phyloP scores from a whole-genome alignment of 1,140 invertebrate genomes.

The Drosophila suzukii region DNA sequence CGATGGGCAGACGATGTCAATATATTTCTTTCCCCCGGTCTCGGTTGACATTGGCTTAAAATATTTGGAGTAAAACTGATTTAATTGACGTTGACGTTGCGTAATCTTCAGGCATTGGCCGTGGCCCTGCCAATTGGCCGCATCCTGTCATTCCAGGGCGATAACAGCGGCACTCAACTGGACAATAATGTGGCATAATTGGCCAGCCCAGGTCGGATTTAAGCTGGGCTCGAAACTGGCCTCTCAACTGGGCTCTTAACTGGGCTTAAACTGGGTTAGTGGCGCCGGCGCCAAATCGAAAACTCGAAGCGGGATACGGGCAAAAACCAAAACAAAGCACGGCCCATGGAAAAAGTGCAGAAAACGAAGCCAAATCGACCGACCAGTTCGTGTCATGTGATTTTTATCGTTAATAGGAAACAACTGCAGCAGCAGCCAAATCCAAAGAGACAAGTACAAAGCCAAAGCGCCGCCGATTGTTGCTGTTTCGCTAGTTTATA shows the following conservation, averaged over 20 bases:
- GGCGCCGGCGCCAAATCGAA: slow-evolving; percentile 70
- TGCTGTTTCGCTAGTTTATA: slow-evolving; percentile 38
- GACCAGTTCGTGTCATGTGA: slow-evolving; percentile 82
- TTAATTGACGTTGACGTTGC: slow-evolving; percentile 81
- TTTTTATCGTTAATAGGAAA: slow-evolving; percentile 83
- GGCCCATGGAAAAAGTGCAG: slow-evolving; percentile 44
- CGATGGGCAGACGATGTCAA: slow-evolving; percentile 60
- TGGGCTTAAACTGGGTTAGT: slow-evolving; percentile 74
- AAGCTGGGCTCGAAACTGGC: slow-evolving; percentile 12
- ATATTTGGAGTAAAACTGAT: slow-evolving; percentile 82
- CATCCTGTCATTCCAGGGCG: slow-evolving; percentile 53
- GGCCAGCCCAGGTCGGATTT: slow-evolving; percentile 56
- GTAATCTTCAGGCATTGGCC: slow-evolving; percentile 54
- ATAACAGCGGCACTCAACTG: slow-evolving; percentile 65
- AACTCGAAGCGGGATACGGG: slow-evolving; percentile 6
- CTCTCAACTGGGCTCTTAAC: slow-evolving; percentile 55
- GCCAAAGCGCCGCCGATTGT: slow-evolving; percentile 69
- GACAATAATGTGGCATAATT: slow-evolving; percentile 78
- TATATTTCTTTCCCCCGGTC: slow-evolving; percentile 51
- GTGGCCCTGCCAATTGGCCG: slow-evolving; percentile 38
- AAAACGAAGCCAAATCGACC: slow-evolving; percentile 71
- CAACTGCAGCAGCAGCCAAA: slow-evolving; percentile 67
- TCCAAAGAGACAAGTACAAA: slow-evolving; percentile 60
- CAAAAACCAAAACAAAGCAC: slow-evolving; percentile 40
- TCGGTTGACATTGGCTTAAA: slow-evolving; percentile 73